These are phyloP conservation scores for Heloderma charlesbogerti DNA, from an alignment of 2,113 vertebrate genomes.

Conservation along the genomic window DNA sequence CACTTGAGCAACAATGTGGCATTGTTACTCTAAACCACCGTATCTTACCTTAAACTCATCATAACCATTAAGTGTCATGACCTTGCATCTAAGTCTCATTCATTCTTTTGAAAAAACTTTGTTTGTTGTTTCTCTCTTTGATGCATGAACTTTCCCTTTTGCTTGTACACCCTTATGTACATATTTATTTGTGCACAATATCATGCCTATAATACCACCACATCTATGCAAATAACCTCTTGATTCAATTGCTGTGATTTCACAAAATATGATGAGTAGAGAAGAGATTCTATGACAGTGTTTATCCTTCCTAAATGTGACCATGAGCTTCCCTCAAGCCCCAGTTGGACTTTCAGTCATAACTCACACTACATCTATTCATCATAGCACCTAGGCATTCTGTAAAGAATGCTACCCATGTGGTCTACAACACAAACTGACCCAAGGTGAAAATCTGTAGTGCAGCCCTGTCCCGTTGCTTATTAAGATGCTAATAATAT, in stretches of 20 bases:
- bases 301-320: background rate
- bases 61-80: background rate
- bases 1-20: slow-evolving; percentile 20
- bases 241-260: background rate
- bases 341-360: background rate
- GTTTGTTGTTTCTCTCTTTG: slow-evolving; percentile 20
- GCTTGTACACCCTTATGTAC: background rate
- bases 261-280: background rate
- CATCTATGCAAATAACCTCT: background rate
- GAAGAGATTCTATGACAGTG: background rate
- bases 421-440: background rate
- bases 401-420: background rate
- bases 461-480: background rate
- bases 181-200: background rate
- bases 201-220: background rate
- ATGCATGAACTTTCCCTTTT: background rate
- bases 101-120: slow-evolving; percentile 47
- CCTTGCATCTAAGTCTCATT: slow-evolving; percentile 7
- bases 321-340: background rate
- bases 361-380: background rate
- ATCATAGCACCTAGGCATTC: background rate
- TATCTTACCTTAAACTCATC: slow-evolving; percentile 37
- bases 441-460: background rate
- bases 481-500: slow-evolving; percentile 7
- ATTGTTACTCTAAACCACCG: slow-evolving; percentile 17